phyloP scores from a whole-genome alignment of 2,113 vertebrate species.

The Rhea pennata region DNA sequence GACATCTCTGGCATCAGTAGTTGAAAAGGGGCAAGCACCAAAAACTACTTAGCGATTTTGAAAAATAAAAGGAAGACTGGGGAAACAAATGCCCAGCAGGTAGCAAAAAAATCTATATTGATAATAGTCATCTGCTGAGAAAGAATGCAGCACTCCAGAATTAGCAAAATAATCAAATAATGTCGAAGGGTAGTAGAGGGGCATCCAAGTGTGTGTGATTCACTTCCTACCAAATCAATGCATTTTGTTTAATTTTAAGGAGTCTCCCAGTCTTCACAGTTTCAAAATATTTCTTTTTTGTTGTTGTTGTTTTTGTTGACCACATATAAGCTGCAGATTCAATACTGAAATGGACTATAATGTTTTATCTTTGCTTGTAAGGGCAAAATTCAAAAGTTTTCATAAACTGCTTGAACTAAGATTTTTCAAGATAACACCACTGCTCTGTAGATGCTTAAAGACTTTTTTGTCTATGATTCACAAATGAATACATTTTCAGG shows the following conservation, averaged over 20 bases:
- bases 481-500: background rate
- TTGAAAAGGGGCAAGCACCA: background rate
- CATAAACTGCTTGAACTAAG: background rate
- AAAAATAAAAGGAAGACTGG: background rate
- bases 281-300: background rate
- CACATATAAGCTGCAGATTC: background rate
- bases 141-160: conserved; percentile 24
- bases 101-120: conserved; percentile 40
- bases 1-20: background rate
- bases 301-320: background rate
- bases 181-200: conserved; percentile 5
- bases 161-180: conserved; percentile 46
- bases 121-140: conserved; percentile 4
- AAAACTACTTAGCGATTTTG: background rate
- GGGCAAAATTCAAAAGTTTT: background rate
- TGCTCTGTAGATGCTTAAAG: background rate
- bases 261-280: background rate
- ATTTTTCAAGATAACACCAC: background rate
- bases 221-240: conserved; percentile 37
- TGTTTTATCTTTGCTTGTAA: background rate
- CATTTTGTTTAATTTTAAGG: conserved; percentile 22
- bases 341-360: background rate
- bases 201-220: conserved; percentile 38
- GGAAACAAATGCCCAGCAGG: conserved; percentile 25
- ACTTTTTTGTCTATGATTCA: background rate